Evolutionary conservation across 2,113 vertebrate genomes (phyloP).

Genomic region (Ammospiza caudacuta): DNA sequence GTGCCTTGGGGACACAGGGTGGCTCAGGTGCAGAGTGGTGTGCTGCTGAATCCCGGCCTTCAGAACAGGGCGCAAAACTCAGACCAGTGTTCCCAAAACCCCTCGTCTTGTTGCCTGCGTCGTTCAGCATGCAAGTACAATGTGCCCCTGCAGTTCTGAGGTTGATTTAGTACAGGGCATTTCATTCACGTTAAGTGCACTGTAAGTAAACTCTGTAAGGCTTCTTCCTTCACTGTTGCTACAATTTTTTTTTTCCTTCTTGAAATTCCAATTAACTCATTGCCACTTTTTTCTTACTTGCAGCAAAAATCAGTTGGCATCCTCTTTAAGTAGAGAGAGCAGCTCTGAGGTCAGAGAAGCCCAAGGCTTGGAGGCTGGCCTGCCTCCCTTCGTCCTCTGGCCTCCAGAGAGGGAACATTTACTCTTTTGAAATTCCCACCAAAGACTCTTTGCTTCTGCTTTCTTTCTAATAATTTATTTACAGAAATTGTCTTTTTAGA

Average conservation of each 20-base stretch:
- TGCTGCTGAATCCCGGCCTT: rapidly evolving
- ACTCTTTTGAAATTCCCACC: not conserved
- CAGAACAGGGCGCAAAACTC: not conserved
- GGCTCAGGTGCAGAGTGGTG: not conserved
- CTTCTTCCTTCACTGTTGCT: not conserved
- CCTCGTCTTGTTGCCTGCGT: rapidly evolving
- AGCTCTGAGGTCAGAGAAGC: not conserved
- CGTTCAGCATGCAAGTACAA: not conserved
- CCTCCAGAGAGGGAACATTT: not conserved
- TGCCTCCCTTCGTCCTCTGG: not conserved
- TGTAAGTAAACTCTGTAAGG: not conserved
- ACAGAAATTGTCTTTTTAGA: not conserved
- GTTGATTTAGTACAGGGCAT: not conserved
- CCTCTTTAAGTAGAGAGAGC: not conserved
- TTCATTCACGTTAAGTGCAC: not conserved
- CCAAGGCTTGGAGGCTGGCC: not conserved
- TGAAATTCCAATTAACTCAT: not conserved
- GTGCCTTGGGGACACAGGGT: not conserved
- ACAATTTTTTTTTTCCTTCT: not conserved
- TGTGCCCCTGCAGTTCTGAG: not conserved
- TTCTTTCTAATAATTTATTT: constrained; percentile 1
- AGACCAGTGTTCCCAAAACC: not conserved
- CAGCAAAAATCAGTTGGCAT: not conserved
- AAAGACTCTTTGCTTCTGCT: constrained; percentile 5
- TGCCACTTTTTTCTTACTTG: not conserved